These are phyloP conservation scores for Anisognathus igniventris DNA, from an alignment of 2,797 vertebrate genomes.

Conservation along the genomic window DNA sequence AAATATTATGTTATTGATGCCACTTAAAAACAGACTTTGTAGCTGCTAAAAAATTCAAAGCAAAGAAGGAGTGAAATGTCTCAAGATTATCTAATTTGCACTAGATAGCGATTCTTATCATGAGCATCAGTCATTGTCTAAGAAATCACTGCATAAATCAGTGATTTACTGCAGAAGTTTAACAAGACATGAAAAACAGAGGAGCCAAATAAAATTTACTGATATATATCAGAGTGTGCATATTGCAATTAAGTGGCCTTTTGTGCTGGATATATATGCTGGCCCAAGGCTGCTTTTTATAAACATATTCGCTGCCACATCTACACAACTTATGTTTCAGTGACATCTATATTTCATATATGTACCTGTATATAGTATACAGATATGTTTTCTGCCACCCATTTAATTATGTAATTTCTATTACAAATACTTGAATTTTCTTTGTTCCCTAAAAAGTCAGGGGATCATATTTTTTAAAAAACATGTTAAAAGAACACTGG, in stretches of 20 bases:
- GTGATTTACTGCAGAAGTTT: background rate
- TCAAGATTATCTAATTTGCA: background rate
- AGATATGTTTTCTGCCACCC: background rate
- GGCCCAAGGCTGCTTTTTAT: background rate
- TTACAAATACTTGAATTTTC: background rate
- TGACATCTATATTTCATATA: background rate
- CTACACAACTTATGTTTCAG: background rate
- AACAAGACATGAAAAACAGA: background rate
- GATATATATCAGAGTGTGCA: background rate
- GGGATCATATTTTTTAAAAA: accelerated
- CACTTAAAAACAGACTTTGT: background rate
- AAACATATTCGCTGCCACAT: background rate
- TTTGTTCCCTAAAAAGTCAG: background rate
- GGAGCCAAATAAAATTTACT: background rate
- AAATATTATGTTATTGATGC: background rate
- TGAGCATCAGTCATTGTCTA: background rate
- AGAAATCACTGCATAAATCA: background rate
- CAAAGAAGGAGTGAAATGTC: background rate
- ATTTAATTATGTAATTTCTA: background rate
- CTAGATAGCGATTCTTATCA: background rate
- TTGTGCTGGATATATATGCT: background rate
- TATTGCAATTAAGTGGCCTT: background rate
- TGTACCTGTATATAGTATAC: background rate
- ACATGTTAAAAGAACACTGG: background rate
- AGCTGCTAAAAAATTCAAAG: background rate